Base-by-base conservation (phyloP, 2,888 invertebrate genomes). In the Cephus pygmeus region DNA sequence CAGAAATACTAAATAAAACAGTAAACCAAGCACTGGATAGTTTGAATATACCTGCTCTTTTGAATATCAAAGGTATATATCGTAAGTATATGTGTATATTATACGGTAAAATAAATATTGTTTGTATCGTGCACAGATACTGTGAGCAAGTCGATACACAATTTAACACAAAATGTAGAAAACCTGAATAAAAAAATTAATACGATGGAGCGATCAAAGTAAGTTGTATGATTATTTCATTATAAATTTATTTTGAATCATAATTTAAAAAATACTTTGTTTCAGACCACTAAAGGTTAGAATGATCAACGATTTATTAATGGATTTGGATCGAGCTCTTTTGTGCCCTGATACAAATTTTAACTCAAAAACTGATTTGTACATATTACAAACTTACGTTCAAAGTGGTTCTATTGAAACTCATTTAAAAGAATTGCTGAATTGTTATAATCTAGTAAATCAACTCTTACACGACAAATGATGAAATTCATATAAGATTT, bases 291-390 rank as follows among this genome's bases (percentile, higher is more conserved):
- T 91, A 36, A 80, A 83, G 33, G 84, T 87, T 74, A 87, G 91
- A 76, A 89, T 90, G 80, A 83, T 86, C 56, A 91, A 91, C 75
- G 91, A 91, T 80, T 76, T 88, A 40, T 71, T 87, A 34, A 81
- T 89, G 79, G 87, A 90, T 75, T 79, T 90, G 36, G 90, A 91
- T 75, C 84, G 84, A 78, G 82, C 84, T 36, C 83, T 91, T 69
- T 79, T 91, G 3, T 91, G 91, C 75, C 80, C 84, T 0, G 86
- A 89, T 73, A 76, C 79, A 12, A 75, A 85, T 73, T 80, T 77
- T n/a, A 80, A 76, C 35, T 90, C 89, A 34, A 86, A 82, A 85
- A 89, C 87, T 34, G 89, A 90, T 79, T 79, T 86, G 79, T 35
- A 79, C 73, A 80, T 77, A 35, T 81, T 90, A 69, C 73, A 81